Base-by-base conservation (phyloP, 2,113 vertebrate species). In the Salvelinus sp. region DNA sequence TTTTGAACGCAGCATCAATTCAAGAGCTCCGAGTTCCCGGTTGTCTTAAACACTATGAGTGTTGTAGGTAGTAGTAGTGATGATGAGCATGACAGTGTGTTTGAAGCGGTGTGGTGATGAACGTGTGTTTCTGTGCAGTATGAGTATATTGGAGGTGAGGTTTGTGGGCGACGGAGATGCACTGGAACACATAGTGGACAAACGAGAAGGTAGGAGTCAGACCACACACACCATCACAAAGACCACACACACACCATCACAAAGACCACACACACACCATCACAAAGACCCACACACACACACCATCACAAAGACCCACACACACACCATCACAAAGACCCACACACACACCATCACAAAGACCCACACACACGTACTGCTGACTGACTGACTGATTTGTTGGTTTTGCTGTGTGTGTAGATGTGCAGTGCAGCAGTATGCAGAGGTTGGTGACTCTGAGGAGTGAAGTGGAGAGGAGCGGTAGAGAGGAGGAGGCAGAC, bases 161-260 rank as follows among this genome's bases (percentile, higher is more conserved):
- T 99, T 99, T 85, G 89, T 98, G 63, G 88, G 95, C 0, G 97
- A 99, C 83, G 93, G 93, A 76, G 95, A 98, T 74, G 97, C 97
- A 54, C 79, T 97, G 89, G 94, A 93, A 72, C 96, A 98, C 87
- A 98, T 99, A 81, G 88, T 94, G 65, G 97, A 99, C 78, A 95
- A 93, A 87, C 91, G 92, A 82, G 76, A 94, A 88, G 96, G 97
- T 98, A 94, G 38, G 70, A n/a, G 12, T 27, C 1, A 4, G 33
- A 13, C 14, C 28, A 4, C 28, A 30, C 33, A 6, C 30, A 33
- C 30, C 30, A 33, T 33, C 30, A 33, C 30, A 30, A 30, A 30
- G 30, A 30, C 30, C 28, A 33, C 33, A 33, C 33, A 33, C 1
- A 6, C 33, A 33, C 33, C 33, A 33, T 33, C 33, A 7, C 33